Base-by-base conservation (phyloP, 2,113 vertebrate genomes). In the Larimichthys crocea region DNA sequence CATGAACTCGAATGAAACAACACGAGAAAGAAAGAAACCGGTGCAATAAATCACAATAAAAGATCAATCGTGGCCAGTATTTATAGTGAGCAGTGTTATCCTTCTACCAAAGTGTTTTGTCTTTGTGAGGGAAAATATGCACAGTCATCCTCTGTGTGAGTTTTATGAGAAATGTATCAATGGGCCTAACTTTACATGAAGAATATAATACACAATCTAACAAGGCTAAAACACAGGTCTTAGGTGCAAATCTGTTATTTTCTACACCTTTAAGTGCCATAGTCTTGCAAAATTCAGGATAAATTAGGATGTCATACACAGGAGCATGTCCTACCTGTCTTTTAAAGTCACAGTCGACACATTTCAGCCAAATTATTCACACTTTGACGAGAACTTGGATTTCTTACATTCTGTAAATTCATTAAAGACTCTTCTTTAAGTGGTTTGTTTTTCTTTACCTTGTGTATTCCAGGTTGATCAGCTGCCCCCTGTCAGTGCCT, bases 381-480 rank as follows among this genome's bases (percentile, higher is more conserved):
- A 64, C 15, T 44, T n/a, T 63, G 9, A 61, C 10, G 16, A 52
- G 20, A 67, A 8, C 20, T 5, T 5, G 11, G 10, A 73, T 80
- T 59, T 65, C 67, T 82, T 9, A 35, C 52, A 10, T 69, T 73
- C 42, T 68, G 69, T 5, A 2, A 72, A 9, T 40, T 53, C 29
- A 50, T 24, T 44, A 35, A 75, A 69, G 42, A 9, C 1, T 24
- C 24, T 60, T 64, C 44, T 53, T 5, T 59, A 40, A 9, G 35
- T 8, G 35, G 35, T 40, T 40, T 9, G 35, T 40, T 68, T 87
- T 86, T 65, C 81, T 60, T 76, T 40, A 73, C 55, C 66, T 74
- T 86, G 89, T 91, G 80, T 93, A 91, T 92, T 92, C 89, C 80
- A 78, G 71, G 71, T 56, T 70, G 60, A 77, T 79, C 44, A 74